phyloP scores from a whole-genome alignment of 2,797 vertebrate species.

The Oreonectes daqikongensis region DNA sequence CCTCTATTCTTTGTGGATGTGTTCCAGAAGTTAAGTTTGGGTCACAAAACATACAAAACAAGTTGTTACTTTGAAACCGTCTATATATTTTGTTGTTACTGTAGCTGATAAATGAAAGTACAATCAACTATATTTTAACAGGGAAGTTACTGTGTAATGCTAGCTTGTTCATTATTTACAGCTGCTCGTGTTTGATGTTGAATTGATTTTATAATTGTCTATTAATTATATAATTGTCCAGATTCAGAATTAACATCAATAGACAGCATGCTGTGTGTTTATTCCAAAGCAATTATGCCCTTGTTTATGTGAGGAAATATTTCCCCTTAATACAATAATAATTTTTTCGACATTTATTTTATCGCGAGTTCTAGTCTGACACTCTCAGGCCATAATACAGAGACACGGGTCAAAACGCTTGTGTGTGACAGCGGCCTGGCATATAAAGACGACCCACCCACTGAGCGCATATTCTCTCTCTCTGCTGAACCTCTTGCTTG shows the following conservation, averaged over 20 bases:
- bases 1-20: too few species aligned
- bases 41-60: too few species aligned
- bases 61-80: too few species aligned
- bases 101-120: neutral
- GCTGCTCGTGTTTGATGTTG: neutral
- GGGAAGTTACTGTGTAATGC: neutral
- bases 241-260: neutral
- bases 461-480: slow-evolving; percentile 36
- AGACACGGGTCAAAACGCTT: slow-evolving; percentile 28
- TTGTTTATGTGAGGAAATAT: neutral
- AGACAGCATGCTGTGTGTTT: neutral
- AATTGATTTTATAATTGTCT: neutral
- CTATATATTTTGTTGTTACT: too few species aligned
- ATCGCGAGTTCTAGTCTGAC: neutral
- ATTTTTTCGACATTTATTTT: neutral
- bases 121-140: neutral
- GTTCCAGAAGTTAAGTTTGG: too few species aligned
- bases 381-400: slow-evolving; percentile 8
- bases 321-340: neutral
- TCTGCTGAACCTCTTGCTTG: slow-evolving; percentile 48
- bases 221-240: neutral
- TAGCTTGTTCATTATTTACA: slow-evolving; percentile 2
- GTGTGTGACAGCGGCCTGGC: slow-evolving; percentile 11
- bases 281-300: neutral
- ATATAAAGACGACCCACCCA: slow-evolving; percentile 32